Evolutionary conservation across 1,140 invertebrate genomes (phyloP), one percentile per base, ranked within the genome.

Genomic region (Euura lappo): DNA sequence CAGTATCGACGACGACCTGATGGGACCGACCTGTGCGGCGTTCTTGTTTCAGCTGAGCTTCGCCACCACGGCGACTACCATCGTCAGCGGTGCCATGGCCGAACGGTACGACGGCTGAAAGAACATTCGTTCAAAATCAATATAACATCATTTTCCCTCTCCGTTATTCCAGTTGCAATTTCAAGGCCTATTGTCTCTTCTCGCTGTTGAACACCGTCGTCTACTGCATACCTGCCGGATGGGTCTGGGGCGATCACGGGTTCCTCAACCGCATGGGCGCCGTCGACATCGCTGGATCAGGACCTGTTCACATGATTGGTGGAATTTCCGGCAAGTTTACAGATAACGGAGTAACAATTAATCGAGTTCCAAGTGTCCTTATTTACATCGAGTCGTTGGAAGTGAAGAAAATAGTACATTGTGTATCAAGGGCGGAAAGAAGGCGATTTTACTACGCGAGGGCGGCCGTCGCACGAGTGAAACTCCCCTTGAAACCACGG

Each of bases 191-290:
- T 80, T 97, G 96, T 76, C 73, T 98, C 3, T 97, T 97, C 83
- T 97, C 96, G 4, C 93, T 96, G 66, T 80, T 97, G 1, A 98
- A 98, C 79, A 98, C 96, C 0, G 87, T 95, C 1, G 94, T 98
- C 2, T 98, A 98, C 84, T 97, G 96, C 81, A 90, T 98, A 72
- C 96, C 96, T 2, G 95, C 95, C n/a, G 95, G 95, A n/a, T 96
- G 95, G 95, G 90, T 96, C 65, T 97, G 95, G 96, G 93, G 94
- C 1, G 90, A 94, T 65, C 93, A 96, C 76, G 96, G 96, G 6
- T 97, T 97, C 81, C 87, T 97, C 2, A 93, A 93, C 72, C 89
- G 91, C 67, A 75, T 97, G 76, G 96, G 96, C 1, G 94, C 90
- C 4, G 93, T 98, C 2, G 96, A 98, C 79, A 96, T 97, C 68